Base-by-base conservation (phyloP, 1,140 invertebrate genomes). In the Harlomillsia oculata region DNA sequence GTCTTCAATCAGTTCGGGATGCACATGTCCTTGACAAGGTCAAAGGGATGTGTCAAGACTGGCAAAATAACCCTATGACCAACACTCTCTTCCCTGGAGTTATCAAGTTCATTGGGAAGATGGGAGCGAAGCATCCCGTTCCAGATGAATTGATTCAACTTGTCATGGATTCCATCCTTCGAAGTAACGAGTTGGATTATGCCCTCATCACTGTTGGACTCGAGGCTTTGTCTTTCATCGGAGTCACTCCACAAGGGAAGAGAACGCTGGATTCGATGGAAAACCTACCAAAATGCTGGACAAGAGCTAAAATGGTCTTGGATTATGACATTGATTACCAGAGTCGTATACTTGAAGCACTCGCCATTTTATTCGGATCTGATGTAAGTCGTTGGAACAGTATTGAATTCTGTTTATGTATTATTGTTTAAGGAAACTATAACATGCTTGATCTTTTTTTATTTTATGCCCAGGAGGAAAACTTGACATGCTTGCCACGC, bases 171-270 rank as follows among this genome's bases (percentile, higher is more conserved):
- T 49, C 54, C 16, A 20, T 59, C 18, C 2, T 55, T 13, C 11
- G 49, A 25, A 37, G 36, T 18, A 44, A 59, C 2, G 53, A 61
- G 11, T 26, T 62, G 5, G 48, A 61, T 18, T 13, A 59, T 20
- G 6, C 53, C 2, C 25, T 66, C 14, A 56, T 52, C n/a, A 48
- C 55, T 30, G 46, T 57, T 29, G 49, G 18, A 23, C 26, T 59
- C 30, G 64, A 66, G 43, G 56, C 64, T 44, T 36, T 66, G 18
- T 41, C 45, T n/a, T 64, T 32, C 29, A 66, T 66, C 36, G 64
- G 62, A 21, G 46, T 21, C 4, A 62, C 56, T 21, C 3, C n/a
- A 1, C 54, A 64, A n/a, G 64, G 64, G 5, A 66, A 66, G 46
- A 45, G 20, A 29, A 36, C 29, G 4, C 28, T n/a, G n/a, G n/a